Base-by-base conservation (phyloP, 2,888 invertebrate genomes). In the Ennomos erosarius region DNA sequence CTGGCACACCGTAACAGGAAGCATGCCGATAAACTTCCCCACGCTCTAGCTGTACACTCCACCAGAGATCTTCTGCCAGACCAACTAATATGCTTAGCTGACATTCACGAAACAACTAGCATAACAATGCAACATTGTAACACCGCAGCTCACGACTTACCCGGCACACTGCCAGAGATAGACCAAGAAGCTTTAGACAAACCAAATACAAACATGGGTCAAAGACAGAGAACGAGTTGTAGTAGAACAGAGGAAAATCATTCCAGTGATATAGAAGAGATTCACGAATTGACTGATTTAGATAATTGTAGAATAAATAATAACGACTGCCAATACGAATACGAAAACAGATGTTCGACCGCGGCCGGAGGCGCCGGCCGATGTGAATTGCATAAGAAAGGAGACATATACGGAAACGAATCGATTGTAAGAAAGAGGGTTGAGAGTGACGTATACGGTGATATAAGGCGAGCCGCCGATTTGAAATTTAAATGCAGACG, bases 1-100 rank as follows among this genome's bases (percentile, higher is more conserved):
- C 87, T 87, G 79, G 87, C 78, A 82, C 84, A 82, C 81, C 81
- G 82, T 74, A 77, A 83, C 87, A 84, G 89, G 87, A 90, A 88
- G 78, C 76, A 86, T 85, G 86, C 76, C 71, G 87, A 88, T 87
- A 87, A 81, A 78, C 72, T 69, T 68, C 59, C 62, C 62, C 62
- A 65, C 65, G 65, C 64, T 72, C 40, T 70, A 77, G 67, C 64
- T 69, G 69, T 71, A 74, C 67, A 70, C 70, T 74, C 68, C 68
- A 78, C 74, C 59, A 64, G 67, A 51, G 59, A 67, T 61, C 52
- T 64, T 61, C 52, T 62, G 61, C 47, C 43, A 62, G 65, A 62
- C 67, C 57, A 63, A 59, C 69, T 75, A 83, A 80, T 78, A 87
- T 87, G 88, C 79, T 79, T 78, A 89, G 89, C 84, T 88, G 87